Evolutionary conservation across 1,140 invertebrate genomes (phyloP), one percentile per base, ranked within the genome.

Genomic region (Procambarus virginalis): DNA sequence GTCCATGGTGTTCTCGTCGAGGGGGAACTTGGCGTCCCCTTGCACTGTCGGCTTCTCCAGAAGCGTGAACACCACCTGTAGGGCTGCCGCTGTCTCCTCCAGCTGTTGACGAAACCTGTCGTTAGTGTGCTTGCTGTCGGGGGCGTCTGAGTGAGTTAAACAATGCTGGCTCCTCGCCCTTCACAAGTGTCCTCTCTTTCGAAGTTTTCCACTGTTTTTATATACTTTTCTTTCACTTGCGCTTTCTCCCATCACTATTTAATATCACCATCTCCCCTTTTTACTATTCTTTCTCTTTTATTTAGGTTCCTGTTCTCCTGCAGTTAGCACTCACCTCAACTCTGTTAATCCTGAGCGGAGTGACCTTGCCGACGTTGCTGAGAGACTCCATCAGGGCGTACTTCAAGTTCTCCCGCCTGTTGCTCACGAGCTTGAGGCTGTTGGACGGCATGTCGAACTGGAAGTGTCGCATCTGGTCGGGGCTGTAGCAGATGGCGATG

Each of bases 301-400:
- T 17, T 55, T 48, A 46, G 60, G 12, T 8, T 8, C 75, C 75
- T 34, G 4, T 34, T 10, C 22, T 34, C 68, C 2, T 68, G 64
- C 64, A 4, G 64, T 68, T 5, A 17, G 20, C 55, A 12, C 58
- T 34, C 45, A 89, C 86, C 86, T 89, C 86, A n/a, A 89, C 5
- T n/a, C 79, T 68, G 79, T 89, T 89, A 20, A 89, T 89, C 51
- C 86, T 76, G 4, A 89, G 64, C 2, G 86, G 86, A 2, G 86
- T 75, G 10, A 89, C 79, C 34, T 60, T 77, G 14, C 64, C 86
- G 2, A 34, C 51, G 5, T 46, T 17, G 8, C 45, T 17, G 34
- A 89, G 86, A 2, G 86, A 12, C 3, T 58, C 48, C 14, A 76
- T 34, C 8, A 83, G 9, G 2, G 68, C 86, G 45, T 89, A 89